phyloP scores from a whole-genome alignment of 2,888 invertebrate genomes.

The Rosalia funebris region DNA sequence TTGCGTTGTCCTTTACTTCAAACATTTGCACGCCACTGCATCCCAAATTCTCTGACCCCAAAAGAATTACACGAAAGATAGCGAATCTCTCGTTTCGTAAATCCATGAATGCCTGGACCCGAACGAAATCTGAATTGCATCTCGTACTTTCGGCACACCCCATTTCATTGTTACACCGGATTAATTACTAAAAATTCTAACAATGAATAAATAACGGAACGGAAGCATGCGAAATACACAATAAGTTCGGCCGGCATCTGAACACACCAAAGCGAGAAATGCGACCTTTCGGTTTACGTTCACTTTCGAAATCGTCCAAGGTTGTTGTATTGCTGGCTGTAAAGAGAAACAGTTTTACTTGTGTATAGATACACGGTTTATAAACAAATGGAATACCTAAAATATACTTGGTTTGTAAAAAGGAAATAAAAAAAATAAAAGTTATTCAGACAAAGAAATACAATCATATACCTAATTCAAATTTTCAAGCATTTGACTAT shows the following conservation, averaged over 20 bases:
- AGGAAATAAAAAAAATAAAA: no score
- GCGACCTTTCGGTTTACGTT: conserved; percentile 40
- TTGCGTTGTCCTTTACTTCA: no score
- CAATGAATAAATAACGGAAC: conserved; percentile 34
- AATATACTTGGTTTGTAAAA: no score
- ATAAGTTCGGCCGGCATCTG: conserved; percentile 27
- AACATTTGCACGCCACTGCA: no score
- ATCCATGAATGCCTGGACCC: no score
- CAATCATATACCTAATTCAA: no score
- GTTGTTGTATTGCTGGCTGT: conserved; percentile 12
- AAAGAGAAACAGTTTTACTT: neutral
- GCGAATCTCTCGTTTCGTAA: neutral
- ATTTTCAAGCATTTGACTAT: no score
- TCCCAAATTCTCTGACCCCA: neutral
- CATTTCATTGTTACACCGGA: neutral
- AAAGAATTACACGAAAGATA: neutral
- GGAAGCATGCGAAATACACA: conserved; percentile 28
- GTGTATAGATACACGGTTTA: no score
- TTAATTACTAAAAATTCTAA: neutral
- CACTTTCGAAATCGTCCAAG: conserved; percentile 43
- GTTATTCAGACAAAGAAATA: no score
- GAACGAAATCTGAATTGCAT: no score
- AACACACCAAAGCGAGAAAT: conserved; percentile 30
- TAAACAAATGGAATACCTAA: no score
- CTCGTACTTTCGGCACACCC: neutral